A percentile compares a stretch with the other conserved stretches of the same genome.
Conservation (phyloP, 2,113 vertebrate species). For the Eublepharis macularius region DNA sequence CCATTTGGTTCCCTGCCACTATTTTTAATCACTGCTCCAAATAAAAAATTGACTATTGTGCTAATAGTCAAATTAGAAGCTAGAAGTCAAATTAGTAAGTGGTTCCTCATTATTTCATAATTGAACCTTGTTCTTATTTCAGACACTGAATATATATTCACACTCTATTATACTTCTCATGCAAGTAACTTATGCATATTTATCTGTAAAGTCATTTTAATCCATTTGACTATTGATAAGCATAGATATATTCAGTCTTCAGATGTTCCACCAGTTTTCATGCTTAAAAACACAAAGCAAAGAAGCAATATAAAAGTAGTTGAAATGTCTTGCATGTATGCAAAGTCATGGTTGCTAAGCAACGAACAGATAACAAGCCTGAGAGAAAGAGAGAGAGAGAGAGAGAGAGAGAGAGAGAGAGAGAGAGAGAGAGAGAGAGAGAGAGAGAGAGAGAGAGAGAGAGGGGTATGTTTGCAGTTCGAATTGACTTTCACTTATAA, state of each 20-base stretch:
- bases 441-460: no score
- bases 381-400: no score
- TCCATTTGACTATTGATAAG: slow-evolving; percentile 37
- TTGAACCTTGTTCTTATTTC: slow-evolving; percentile 20
- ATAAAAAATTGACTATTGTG: background rate
- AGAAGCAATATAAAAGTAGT: slow-evolving; percentile 50
- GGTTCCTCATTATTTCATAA: slow-evolving; percentile 26
- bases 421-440: no score
- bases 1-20: background rate
- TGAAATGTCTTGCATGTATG: slow-evolving; percentile 35
- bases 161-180: background rate
- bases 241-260: slow-evolving; percentile 41
- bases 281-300: slow-evolving; percentile 45
- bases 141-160: background rate
- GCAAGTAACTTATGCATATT: slow-evolving; percentile 18
- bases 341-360: slow-evolving; percentile 66
- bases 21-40: background rate
- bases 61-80: slow-evolving; percentile 13
- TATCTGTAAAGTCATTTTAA: slow-evolving; percentile 22
- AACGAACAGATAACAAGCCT: slow-evolving; percentile 64
- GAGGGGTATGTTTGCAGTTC: slow-evolving; percentile 57
- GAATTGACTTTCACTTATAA: slow-evolving; percentile 49
- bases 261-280: slow-evolving; percentile 13
- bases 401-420: no score
- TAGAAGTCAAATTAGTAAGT: slow-evolving; percentile 23